phyloP scores from a whole-genome alignment of 2,888 invertebrate genomes.

The Acleris literana region DNA sequence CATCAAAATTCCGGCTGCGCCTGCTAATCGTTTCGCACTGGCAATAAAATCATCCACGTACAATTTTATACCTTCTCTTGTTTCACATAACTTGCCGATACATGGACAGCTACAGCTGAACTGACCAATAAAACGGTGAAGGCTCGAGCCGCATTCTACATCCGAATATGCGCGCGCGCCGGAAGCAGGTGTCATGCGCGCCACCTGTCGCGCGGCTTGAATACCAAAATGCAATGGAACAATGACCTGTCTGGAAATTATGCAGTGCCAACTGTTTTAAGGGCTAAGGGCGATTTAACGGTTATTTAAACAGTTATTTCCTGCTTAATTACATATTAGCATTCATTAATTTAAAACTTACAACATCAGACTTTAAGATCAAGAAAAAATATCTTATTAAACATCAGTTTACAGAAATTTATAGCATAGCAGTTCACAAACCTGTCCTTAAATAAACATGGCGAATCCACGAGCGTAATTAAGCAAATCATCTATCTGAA shows the following conservation, averaged over 20 bases:
- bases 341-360: too few relatives aligned
- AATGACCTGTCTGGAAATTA: constrained; percentile 61
- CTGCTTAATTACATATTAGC: too few relatives aligned
- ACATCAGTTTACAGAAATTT: too few relatives aligned
- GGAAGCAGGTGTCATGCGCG: constrained; percentile 73
- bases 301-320: constrained; percentile 2
- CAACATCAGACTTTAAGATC: too few relatives aligned
- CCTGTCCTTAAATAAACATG: constrained; percentile 1
- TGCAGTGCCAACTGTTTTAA: constrained; percentile 14
- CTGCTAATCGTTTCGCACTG: constrained; percentile 10
- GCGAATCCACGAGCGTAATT: constrained; percentile 3
- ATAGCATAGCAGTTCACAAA: neutral
- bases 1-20: constrained; percentile 11
- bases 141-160: constrained; percentile 42
- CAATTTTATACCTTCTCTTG: neutral
- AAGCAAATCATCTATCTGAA: constrained; percentile 34
- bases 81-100: constrained; percentile 1
- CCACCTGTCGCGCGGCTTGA: constrained; percentile 66
- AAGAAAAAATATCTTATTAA: too few relatives aligned
- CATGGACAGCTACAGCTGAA: constrained; percentile 5
- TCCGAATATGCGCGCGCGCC: constrained; percentile 59
- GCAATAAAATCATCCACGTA: constrained; percentile 7
- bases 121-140: constrained; percentile 12
- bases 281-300: constrained; percentile 11
- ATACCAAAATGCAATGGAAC: constrained; percentile 64